Conservation (phyloP, 2,113 vertebrate genomes). For the Semnornis frantzii region DNA sequence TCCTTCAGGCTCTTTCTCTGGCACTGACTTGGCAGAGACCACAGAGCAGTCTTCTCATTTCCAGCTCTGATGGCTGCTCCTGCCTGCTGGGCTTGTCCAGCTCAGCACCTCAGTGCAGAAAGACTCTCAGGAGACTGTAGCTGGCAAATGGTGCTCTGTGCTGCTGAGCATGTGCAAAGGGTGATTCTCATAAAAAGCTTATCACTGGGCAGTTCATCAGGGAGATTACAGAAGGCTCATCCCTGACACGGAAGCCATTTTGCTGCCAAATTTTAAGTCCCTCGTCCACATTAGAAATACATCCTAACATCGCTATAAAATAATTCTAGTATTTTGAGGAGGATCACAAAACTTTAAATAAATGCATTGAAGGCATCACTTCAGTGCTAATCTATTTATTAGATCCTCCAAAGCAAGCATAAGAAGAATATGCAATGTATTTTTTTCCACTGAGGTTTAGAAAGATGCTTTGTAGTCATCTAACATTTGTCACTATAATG, state of each 20-base stretch:
- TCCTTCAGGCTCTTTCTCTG: neutral
- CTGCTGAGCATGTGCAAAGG: neutral
- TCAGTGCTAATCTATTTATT: neutral
- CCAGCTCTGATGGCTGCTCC: neutral
- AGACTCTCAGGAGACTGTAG: neutral
- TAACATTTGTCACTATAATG: neutral
- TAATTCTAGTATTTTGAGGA: neutral
- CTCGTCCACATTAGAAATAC: neutral
- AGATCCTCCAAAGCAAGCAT: neutral
- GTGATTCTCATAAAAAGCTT: neutral
- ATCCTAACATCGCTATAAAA: neutral
- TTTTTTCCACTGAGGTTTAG: neutral
- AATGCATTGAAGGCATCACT: neutral
- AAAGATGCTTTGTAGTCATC: neutral
- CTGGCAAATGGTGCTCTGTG: neutral
- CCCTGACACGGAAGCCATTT: neutral
- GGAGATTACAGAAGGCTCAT: neutral
- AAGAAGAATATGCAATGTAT: neutral
- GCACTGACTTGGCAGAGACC: neutral
- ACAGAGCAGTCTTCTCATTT: neutral
- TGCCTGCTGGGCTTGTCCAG: neutral
- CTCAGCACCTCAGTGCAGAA: neutral
- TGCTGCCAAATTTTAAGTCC: constrained; percentile 18
- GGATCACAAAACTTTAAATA: neutral
- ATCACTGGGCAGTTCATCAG: neutral